These are phyloP conservation scores for Spheniscus mendiculus DNA, from an alignment of 2,113 vertebrate genomes.

Conservation along the genomic window DNA sequence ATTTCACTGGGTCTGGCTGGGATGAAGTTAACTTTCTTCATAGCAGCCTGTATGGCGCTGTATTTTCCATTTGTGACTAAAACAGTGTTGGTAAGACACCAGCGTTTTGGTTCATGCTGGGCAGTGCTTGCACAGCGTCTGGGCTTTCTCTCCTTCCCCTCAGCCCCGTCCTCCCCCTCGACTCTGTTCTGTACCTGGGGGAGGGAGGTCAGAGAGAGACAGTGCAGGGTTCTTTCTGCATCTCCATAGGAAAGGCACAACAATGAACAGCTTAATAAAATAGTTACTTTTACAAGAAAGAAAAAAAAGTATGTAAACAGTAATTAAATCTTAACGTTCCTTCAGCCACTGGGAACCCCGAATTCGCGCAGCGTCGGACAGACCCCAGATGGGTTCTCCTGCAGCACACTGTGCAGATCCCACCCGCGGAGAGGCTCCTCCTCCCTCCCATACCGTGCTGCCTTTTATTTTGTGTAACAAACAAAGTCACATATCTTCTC, in stretches of 20 bases:
- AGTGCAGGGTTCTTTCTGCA: background rate
- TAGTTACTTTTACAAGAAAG: background rate
- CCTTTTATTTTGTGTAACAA: background rate
- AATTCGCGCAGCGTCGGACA: accelerated
- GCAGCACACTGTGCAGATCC: too few species aligned
- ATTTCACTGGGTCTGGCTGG: background rate
- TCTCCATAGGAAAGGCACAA: background rate
- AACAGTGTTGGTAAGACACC: too few species aligned
- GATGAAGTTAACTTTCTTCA: background rate
- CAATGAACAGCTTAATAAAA: background rate
- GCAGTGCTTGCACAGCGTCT: background rate
- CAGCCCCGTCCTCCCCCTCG: background rate
- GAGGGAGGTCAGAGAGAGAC: background rate
- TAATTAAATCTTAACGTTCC: background rate
- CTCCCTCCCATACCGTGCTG: background rate
- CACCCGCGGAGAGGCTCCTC: background rate
- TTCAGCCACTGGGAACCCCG: background rate
- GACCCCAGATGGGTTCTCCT: background rate
- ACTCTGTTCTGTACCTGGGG: background rate
- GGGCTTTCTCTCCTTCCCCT: background rate
- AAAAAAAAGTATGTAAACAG: background rate
- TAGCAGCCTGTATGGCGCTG: background rate
- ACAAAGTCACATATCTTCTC: background rate
- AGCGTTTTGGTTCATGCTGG: background rate
- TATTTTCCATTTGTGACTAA: background rate